A percentile compares a stretch with the other conserved stretches of the same genome.
phyloP scores from a whole-genome alignment of 2,113 vertebrate genomes.

The Gasterosteus aculeatus region DNA sequence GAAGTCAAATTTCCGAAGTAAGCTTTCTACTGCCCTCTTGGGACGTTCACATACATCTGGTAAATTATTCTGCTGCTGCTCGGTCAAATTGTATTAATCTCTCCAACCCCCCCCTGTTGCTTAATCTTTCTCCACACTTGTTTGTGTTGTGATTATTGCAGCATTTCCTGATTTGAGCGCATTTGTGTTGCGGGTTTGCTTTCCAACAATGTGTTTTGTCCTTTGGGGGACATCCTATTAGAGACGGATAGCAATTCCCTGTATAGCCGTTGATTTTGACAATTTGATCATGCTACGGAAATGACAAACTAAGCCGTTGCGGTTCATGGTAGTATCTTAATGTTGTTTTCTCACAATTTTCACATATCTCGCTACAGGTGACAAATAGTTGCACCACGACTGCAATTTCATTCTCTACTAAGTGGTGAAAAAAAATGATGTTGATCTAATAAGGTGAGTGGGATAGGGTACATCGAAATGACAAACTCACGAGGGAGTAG shows the following conservation, averaged over 20 bases:
- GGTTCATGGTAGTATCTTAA: background rate
- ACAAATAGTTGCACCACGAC: slow-evolving; percentile 13
- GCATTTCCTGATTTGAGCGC: slow-evolving; percentile 1
- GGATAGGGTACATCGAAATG: slow-evolving; percentile 9
- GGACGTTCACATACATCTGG: slow-evolving; percentile 48
- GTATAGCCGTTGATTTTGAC: slow-evolving; percentile 8
- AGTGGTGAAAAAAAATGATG: background rate
- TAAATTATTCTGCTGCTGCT: slow-evolving; percentile 38
- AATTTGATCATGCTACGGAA: slow-evolving; percentile 9
- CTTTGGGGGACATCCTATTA: slow-evolving; percentile 3
- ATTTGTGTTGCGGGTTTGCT: slow-evolving; percentile 9
- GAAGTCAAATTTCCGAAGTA: slow-evolving; percentile 45
- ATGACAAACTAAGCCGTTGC: background rate
- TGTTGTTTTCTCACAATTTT: slow-evolving; percentile 23
- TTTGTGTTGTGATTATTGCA: slow-evolving; percentile 28
- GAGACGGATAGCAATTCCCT: background rate
- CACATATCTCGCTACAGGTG: slow-evolving; percentile 13
- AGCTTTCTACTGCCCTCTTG: slow-evolving; percentile 60
- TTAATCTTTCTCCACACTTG: slow-evolving; percentile 29
- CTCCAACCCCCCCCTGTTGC: slow-evolving; percentile 24
- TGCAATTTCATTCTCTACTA: background rate
- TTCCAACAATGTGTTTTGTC: slow-evolving; percentile 17
- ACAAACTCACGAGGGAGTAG: slow-evolving; percentile 8
- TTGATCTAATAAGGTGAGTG: slow-evolving; percentile 14
- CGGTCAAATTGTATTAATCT: slow-evolving; percentile 40